Base-by-base conservation (phyloP, 2,888 invertebrate species). In the Creontiades dilutus region DNA sequence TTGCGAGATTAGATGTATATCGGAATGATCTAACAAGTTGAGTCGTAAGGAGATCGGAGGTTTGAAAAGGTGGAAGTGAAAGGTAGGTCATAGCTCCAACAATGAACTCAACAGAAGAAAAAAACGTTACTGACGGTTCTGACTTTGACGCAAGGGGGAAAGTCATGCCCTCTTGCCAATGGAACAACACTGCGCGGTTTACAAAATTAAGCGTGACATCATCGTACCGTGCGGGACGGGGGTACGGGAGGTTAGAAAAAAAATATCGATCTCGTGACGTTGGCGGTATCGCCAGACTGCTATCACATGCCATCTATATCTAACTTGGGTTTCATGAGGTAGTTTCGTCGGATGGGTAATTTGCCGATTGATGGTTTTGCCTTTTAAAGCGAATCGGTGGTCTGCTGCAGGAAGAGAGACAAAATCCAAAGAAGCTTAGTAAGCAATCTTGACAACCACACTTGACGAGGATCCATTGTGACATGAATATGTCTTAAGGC, bases 181-280 rank as follows among this genome's bases (percentile, higher is more conserved):
- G 78, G 78, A 78, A 78, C 78, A 46, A 78, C 46, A 78, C 78
- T 37, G 78, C 47, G 37, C n/a, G 46, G 47, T 37, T 78, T 37
- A 47, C 78, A 78, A 78, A 78, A 78, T 78, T 78, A 78, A 78
- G 46, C 78, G 78, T 78, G 78, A 78, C 78, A 37, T 78, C 78
- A 78, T 13, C 78, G 68, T 46, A 78, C 78, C 78, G 78, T 46
- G n/a, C 78, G 5, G 37, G 37, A 12, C 46, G 0, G 19, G 47
- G 78, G 14, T 78, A 46, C 46, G 37, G 46, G n/a, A 46, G 78
- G 23, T 68, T 27, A 52, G 12, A 19, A 46, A 19, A 78, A 19
- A 78, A 47, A 14, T 19, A 46, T 19, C 47, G 37, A 78, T 78
- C 78, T 78, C 78, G 78, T 78, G 78, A 78, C 78, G 78, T 78